A percentile compares a stretch with the other conserved stretches of the same genome.
These are phyloP conservation scores for Sinonovacula constricta DNA, from an alignment of 1,140 invertebrate genomes.

Conservation along the genomic window DNA sequence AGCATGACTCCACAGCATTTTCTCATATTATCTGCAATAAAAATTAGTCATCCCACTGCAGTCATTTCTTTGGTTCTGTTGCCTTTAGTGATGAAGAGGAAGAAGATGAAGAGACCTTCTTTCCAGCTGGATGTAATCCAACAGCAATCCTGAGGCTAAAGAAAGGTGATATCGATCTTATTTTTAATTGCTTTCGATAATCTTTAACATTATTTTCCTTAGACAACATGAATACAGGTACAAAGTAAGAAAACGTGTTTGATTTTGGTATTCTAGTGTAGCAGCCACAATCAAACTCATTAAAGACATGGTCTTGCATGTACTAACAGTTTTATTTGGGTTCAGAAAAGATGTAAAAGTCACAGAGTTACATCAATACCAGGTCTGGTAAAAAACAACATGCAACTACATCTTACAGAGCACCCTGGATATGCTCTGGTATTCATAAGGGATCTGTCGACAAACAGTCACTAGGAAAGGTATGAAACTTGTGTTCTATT, in stretches of 20 bases:
- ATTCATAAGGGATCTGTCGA: too few species aligned
- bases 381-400: too few species aligned
- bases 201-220: not conserved
- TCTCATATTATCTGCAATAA: too few species aligned
- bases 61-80: not conserved
- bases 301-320: not conserved
- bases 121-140: conserved; percentile 49
- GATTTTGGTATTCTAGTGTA: not conserved
- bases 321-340: too few species aligned
- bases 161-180: conserved; percentile 47
- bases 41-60: not conserved
- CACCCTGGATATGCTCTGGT: too few species aligned
- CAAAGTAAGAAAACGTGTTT: not conserved
- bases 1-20: too few species aligned
- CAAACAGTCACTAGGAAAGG: too few species aligned
- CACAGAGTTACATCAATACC: too few species aligned
- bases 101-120: conserved; percentile 54
- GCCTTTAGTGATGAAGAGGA: conserved; percentile 37
- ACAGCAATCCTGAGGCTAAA: conserved; percentile 53
- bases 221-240: not conserved
- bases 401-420: too few species aligned
- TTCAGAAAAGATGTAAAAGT: too few species aligned
- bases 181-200: conserved; percentile 9
- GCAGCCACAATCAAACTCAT: not conserved
- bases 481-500: too few species aligned